These are phyloP conservation scores for Phanerotoma sp. DNA, from an alignment of 2,888 invertebrate species.

Conservation along the genomic window DNA sequence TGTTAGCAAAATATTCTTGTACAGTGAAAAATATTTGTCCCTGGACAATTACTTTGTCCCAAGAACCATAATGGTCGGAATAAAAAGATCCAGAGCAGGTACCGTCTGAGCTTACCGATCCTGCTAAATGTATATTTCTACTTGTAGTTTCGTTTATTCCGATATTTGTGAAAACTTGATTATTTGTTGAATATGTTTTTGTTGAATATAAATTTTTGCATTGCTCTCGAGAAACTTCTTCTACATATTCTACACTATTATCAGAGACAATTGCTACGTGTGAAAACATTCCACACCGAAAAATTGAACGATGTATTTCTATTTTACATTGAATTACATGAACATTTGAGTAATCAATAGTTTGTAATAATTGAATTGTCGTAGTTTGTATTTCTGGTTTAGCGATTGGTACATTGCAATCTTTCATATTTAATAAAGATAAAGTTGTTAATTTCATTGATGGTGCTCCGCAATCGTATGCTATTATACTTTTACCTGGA, in stretches of 20 bases:
- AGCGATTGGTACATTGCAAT: neutral
- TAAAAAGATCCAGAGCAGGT: too few species aligned
- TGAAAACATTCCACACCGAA: too few species aligned
- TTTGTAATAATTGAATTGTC: neutral
- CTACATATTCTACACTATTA: too few species aligned
- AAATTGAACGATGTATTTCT: neutral
- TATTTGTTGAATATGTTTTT: too few species aligned
- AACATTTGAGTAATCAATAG: neutral
- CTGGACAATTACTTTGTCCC: constrained; percentile 11
- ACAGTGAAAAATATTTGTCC: constrained; percentile 16
- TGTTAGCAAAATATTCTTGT: neutral
- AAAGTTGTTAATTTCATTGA: neutral
- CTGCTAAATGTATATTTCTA: too few species aligned
- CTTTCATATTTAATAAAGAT: neutral
- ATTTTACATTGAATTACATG: neutral
- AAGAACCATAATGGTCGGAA: constrained; percentile 19
- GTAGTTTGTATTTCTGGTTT: neutral
- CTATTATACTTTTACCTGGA: neutral
- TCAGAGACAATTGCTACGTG: too few species aligned
- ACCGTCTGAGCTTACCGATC: too few species aligned
- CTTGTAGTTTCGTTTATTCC: too few species aligned
- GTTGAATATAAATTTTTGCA: too few species aligned
- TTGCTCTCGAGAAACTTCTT: too few species aligned
- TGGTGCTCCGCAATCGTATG: neutral
- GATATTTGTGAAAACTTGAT: too few species aligned